Percentiles rank a stretch among this genome's conserved stretches.
Conservation (phyloP, 2,888 invertebrate genomes). For the Coecobrya sp. region DNA sequence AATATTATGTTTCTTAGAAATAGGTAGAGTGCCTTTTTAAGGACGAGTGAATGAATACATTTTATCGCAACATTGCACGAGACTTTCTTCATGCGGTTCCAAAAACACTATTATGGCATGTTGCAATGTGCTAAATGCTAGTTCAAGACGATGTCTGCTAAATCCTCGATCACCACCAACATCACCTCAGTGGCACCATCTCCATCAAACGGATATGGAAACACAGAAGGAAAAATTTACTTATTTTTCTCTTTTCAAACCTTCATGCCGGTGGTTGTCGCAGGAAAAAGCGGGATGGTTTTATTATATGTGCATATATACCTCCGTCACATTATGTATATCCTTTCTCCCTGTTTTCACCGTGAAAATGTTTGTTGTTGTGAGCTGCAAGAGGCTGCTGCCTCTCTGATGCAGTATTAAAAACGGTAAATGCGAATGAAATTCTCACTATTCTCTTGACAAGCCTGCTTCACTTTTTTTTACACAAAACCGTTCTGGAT, state of each 20-base stretch:
- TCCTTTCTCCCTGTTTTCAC: constrained; percentile 22
- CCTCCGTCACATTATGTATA: constrained; percentile 61
- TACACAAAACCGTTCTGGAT: constrained; percentile 34
- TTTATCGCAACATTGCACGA: constrained; percentile 52
- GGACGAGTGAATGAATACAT: constrained; percentile 20
- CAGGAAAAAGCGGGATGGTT: constrained; percentile 18
- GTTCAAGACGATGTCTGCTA: constrained; percentile 61
- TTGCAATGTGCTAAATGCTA: constrained; percentile 72
- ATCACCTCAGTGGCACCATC: constrained; percentile 3
- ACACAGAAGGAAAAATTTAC: not conserved
- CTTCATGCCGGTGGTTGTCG: constrained; percentile 54
- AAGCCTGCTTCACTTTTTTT: constrained; percentile 30
- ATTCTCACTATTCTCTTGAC: constrained; percentile 2
- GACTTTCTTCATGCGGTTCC: constrained; percentile 21
- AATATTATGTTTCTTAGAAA: constrained; percentile 62
- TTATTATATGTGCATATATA: constrained; percentile 35
- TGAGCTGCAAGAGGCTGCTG: not conserved
- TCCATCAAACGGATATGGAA: constrained; percentile 52
- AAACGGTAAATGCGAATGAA: constrained; percentile 3
- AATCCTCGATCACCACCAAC: constrained; percentile 61
- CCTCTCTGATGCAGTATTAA: not conserved
- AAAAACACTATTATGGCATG: constrained; percentile 26
- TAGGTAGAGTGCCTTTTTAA: constrained; percentile 15
- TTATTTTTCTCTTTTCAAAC: constrained; percentile 10
- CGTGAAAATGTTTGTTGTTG: not conserved